phyloP scores from a whole-genome alignment of 2,797 vertebrate species.

The Lophius americanus region DNA sequence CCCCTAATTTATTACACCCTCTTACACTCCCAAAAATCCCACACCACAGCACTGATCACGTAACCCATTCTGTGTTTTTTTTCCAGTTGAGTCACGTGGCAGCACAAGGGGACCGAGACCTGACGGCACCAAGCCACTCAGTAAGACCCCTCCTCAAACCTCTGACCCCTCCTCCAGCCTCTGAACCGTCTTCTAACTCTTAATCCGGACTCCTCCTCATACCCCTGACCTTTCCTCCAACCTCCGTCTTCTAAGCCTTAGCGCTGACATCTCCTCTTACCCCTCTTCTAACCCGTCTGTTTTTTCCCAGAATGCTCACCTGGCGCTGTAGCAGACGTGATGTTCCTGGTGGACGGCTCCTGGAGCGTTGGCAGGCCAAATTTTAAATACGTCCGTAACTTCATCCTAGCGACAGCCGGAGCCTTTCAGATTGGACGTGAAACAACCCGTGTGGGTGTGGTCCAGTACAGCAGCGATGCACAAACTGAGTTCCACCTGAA shows the following conservation, averaged over 20 bases:
- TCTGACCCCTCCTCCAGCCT: not conserved
- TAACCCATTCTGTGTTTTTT: slow-evolving; percentile 6
- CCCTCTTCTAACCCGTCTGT: slow-evolving; percentile 1
- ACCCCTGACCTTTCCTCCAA: too few relatives aligned
- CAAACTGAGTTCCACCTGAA: slow-evolving; percentile 91
- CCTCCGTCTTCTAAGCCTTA: not conserved
- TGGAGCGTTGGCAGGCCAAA: slow-evolving; percentile 89
- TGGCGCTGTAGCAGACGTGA: slow-evolving; percentile 87
- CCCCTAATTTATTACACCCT: too few relatives aligned
- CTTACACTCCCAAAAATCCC: too few relatives aligned
- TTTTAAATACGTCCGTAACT: slow-evolving; percentile 88
- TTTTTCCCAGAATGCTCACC: slow-evolving; percentile 86
- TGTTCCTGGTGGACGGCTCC: slow-evolving; percentile 93
- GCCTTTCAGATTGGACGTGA: slow-evolving; percentile 93
- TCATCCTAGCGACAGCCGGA: slow-evolving; percentile 86
- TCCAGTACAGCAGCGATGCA: slow-evolving; percentile 89
- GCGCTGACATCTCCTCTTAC: slow-evolving; percentile 26
- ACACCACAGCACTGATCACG: too few relatives aligned
- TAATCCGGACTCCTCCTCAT: too few relatives aligned
- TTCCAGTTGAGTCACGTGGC: slow-evolving; percentile 78
- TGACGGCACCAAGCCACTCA: slow-evolving; percentile 62
- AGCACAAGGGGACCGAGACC: slow-evolving; percentile 60
- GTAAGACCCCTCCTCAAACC: slow-evolving; percentile 68
- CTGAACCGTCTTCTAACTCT: too few relatives aligned
- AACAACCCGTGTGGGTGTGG: slow-evolving; percentile 89